Evolutionary conservation across 2,113 vertebrate species (phyloP).

Genomic region (Eulemur macaco): DNA sequence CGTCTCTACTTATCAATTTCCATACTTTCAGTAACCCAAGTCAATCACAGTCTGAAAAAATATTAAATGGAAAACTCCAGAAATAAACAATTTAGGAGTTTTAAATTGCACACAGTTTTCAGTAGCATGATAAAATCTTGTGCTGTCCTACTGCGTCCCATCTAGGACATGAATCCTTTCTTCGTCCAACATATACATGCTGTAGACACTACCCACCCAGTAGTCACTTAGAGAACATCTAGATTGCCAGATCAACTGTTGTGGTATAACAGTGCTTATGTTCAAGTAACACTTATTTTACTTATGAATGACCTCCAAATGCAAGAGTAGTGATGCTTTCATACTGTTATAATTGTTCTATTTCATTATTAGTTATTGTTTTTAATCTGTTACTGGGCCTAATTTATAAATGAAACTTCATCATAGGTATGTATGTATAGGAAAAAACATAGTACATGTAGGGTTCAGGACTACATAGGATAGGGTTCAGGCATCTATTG

Average conservation of each 20-base stretch:
- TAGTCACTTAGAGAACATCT: not conserved
- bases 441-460: not conserved
- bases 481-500: not conserved
- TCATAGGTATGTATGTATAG: not conserved
- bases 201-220: not conserved
- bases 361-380: not conserved
- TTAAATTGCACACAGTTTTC: not conserved
- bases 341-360: not conserved
- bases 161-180: not conserved
- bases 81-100: not conserved
- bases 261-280: not conserved
- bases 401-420: not conserved
- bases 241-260: not conserved
- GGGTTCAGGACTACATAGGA: not conserved
- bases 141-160: not conserved
- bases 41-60: not conserved
- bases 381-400: not conserved
- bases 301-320: not conserved
- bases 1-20: not conserved
- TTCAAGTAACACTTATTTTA: not conserved
- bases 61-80: not conserved
- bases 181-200: not conserved
- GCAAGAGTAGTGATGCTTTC: not conserved
- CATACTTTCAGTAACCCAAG: not conserved
- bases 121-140: not conserved